Conservation (phyloP, 2,797 vertebrate species). For the Schizothorax lantsangensis region DNA sequence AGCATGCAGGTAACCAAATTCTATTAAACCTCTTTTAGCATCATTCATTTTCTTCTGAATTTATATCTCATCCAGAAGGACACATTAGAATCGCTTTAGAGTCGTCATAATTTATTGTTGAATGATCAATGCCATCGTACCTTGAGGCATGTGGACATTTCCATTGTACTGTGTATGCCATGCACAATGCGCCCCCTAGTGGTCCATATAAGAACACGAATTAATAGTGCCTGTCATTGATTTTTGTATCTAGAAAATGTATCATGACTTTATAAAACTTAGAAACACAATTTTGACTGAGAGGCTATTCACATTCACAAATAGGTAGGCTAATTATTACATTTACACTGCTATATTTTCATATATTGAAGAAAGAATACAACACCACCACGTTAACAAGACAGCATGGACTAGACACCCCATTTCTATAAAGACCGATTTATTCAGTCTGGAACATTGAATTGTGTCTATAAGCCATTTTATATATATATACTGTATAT, state of each 20-base stretch:
- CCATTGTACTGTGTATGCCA: conserved; percentile 18
- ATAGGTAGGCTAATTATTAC: neutral
- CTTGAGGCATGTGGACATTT: neutral
- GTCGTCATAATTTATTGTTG: neutral
- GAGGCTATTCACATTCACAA: neutral
- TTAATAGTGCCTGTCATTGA: neutral
- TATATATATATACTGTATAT: too few species aligned
- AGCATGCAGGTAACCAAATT: neutral
- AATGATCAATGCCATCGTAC: neutral
- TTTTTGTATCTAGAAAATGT: neutral
- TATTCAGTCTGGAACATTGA: neutral
- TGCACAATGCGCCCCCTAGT: conserved; percentile 56
- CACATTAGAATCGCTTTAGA: neutral
- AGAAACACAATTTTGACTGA: neutral
- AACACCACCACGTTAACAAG: neutral
- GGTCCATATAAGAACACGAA: conserved; percentile 2
- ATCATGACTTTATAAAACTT: neutral
- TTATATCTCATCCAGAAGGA: neutral
- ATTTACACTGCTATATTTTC: neutral
- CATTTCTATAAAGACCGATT: too few species aligned
- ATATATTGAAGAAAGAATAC: neutral
- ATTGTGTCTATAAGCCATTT: neutral
- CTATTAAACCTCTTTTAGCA: neutral
- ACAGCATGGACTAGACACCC: neutral
- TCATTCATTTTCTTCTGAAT: neutral